Evolutionary conservation across 1,140 invertebrate genomes (phyloP), one percentile per base, ranked within the genome.

Genomic region (Chironomus tepperi): DNA sequence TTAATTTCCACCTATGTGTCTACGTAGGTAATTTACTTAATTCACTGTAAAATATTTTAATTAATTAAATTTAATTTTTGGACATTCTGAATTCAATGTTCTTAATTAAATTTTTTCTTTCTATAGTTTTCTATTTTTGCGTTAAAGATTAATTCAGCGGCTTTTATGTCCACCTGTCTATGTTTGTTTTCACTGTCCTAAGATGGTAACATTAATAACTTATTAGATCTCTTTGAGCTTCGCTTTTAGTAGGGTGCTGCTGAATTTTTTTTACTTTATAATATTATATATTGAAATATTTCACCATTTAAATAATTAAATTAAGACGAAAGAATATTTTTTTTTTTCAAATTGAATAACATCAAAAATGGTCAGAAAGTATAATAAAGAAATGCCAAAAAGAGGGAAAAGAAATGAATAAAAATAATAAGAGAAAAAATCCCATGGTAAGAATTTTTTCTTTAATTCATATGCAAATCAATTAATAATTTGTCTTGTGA

Each of bases 1-100:
- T 57, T 57, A 57, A 57, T 57, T 57, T 57, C 47, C 47, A 57
- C 47, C 47, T 57, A 57, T 57, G 47, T 15, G 47, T 57, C 8
- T 47, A 47, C 15, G 8, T 9, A 9, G 12, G 47, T 57, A 57
- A 57, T 57, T 57, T 57, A 15, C 12, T 57, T 57, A 57, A 57
- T 57, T 57, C 15, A 57, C 47, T 57, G 47, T 57, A 57, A 57
- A 57, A 57, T 57, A 57, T 57, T 57, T 57, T 57, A 57, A 57
- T 57, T 57, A 57, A 57, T 57, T 57, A 57, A 57, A 57, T n/a
- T 57, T 57, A 57, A 57, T n/a, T 57, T 47, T 57, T 57, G n/a
- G 24, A 34, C 24, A 57, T 57, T 57, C 43, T 47, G 15, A 47
- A 47, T 57, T 57, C 47, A 57, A 57, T 57, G 47, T 57, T 57